Evolutionary conservation across 1,140 invertebrate genomes (phyloP).

Genomic region (Papilio aristodemus): DNA sequence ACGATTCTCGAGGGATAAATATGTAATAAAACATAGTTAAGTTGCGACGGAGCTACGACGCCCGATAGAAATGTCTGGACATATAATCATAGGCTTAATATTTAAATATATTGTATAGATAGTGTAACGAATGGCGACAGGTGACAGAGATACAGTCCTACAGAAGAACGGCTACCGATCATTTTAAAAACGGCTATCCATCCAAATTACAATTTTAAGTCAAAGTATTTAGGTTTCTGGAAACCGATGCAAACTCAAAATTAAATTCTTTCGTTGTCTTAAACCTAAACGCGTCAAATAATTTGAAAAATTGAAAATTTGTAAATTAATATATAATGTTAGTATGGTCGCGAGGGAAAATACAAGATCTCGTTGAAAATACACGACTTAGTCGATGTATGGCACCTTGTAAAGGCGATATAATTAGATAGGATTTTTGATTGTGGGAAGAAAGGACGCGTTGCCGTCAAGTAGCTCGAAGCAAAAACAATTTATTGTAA

Average conservation of each 20-base stretch:
- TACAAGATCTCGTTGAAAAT: neutral
- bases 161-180: neutral
- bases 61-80: conserved; percentile 15
- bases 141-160: neutral
- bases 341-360: too few species aligned
- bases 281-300: too few species aligned
- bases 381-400: conserved; percentile 18
- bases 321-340: too few species aligned
- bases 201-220: neutral
- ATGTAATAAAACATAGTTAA: conserved; percentile 2
- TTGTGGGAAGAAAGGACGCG: neutral
- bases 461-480: conserved; percentile 25
- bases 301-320: too few species aligned
- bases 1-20: neutral
- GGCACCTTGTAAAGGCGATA: conserved; percentile 27
- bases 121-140: conserved; percentile 21
- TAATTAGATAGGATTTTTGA: conserved; percentile 24
- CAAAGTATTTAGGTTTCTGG: too few species aligned
- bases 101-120: conserved; percentile 25
- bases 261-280: too few species aligned
- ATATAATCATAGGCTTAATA: neutral
- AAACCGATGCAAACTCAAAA: too few species aligned
- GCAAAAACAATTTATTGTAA: neutral
- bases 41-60: neutral
- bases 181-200: conserved; percentile 11